These are phyloP conservation scores for Parthenolecanium corni DNA, from an alignment of 2,888 invertebrate genomes.

Conservation along the genomic window DNA sequence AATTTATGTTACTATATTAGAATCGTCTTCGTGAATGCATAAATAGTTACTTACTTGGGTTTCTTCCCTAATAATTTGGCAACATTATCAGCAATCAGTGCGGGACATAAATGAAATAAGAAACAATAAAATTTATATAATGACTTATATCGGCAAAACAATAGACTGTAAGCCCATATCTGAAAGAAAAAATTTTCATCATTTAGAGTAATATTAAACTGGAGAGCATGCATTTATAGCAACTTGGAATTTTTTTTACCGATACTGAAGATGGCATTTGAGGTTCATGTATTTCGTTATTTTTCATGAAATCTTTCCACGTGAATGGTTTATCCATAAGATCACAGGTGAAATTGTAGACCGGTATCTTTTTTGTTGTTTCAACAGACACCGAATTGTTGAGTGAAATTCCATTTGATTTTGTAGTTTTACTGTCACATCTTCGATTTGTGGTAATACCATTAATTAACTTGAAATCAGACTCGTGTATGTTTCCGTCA, in stretches of 20 bases:
- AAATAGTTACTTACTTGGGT: slow-evolving; percentile 51
- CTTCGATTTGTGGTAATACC: neutral
- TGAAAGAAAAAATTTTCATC: neutral
- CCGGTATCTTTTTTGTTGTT: slow-evolving; percentile 3
- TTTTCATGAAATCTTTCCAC: slow-evolving; percentile 57
- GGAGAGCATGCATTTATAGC: neutral
- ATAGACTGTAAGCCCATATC: slow-evolving; percentile 2
- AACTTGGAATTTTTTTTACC: too few species aligned
- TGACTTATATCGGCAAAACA: slow-evolving; percentile 37
- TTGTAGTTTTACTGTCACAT: neutral
- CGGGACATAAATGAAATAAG: slow-evolving; percentile 59
- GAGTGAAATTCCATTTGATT: neutral
- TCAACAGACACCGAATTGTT: neutral
- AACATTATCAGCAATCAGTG: slow-evolving; percentile 52
- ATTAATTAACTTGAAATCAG: neutral
- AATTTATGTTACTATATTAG: too few species aligned
- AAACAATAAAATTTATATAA: slow-evolving; percentile 47
- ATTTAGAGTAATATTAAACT: neutral
- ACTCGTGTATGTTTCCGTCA: neutral
- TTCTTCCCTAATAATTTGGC: slow-evolving; percentile 51
- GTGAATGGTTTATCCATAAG: slow-evolving; percentile 50
- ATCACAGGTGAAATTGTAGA: slow-evolving; percentile 20
- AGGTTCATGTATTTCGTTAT: slow-evolving; percentile 36
- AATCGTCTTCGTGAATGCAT: too few species aligned
- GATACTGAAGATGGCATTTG: slow-evolving; percentile 10